Base-by-base conservation (phyloP, 2,888 invertebrate genomes). In the Lottia scabra region DNA sequence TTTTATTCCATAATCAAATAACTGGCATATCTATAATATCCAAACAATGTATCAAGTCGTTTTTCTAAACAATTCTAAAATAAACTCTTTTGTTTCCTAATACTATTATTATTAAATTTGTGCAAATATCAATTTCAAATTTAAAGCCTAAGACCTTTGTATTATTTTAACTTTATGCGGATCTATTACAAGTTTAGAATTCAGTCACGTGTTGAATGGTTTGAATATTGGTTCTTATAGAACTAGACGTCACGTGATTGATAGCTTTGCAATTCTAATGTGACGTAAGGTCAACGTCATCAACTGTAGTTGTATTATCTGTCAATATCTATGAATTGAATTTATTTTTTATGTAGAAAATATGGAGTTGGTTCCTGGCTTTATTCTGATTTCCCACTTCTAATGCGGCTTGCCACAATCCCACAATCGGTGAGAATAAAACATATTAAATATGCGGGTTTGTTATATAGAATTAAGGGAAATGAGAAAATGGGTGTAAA, bases 271-370 rank as follows among this genome's bases (percentile, higher is more conserved):
- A 23, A 56, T 56, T 56, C 10, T 56, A 23, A 23, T 19, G 23
- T 56, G 56, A 56, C 56, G 56, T 56, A 56, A 56, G 56, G 56
- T 56, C 13, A 56, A 56, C 56, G 56, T 56, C 56, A 56, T 56
- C 56, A 56, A 56, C 56, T 23, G 10, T 23, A 19, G 56, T 23
- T 23, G 23, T 56, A 38, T 56, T 19, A 56, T 56, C 19, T 23
- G 19, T 56, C 56, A 23, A 56, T 23, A 23, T 56, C 56, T 23
- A 56, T 56, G 23, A 56, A 56, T 56, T 23, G 6, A 10, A 23
- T 56, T 56, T 23, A 10, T 56, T 56, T 23, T 56, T 56, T 56
- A 56, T 56, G 56, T 38, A 5, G 38, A 38, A 38, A 56, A 56
- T 56, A 19, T 56, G 19, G 56, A 23, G 56, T 56, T 23, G 56